Conservation (phyloP, 2,888 invertebrate genomes). For the Ophion slaviceki region DNA sequence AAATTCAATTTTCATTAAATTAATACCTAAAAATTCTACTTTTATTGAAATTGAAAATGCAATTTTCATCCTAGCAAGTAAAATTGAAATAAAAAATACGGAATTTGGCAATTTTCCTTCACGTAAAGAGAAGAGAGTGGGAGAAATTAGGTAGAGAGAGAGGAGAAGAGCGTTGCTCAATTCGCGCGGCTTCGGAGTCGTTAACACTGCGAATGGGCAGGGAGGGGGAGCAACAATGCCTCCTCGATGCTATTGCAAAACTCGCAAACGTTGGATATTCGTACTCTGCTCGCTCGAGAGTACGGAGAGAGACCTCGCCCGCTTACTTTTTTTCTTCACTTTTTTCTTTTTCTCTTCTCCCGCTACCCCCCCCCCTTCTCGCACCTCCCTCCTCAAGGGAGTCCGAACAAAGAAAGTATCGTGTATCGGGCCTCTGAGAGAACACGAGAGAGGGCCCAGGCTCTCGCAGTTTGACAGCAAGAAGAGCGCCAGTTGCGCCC, state of each 20-base stretch:
- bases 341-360: neutral
- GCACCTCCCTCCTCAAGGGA: neutral
- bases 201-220: too few relatives aligned
- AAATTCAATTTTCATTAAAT: too few relatives aligned
- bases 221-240: too few relatives aligned
- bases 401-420: constrained; percentile 8
- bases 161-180: too few relatives aligned
- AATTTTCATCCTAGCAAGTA: too few relatives aligned
- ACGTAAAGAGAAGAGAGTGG: too few relatives aligned
- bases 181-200: too few relatives aligned
- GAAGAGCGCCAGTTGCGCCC: neutral
- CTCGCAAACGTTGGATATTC: constrained; percentile 58
- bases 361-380: neutral
- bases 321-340: constrained; percentile 71
- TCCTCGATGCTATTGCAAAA: neutral
- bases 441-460: neutral
- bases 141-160: too few relatives aligned
- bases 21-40: neutral
- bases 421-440: neutral
- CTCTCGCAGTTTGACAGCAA: neutral
- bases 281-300: constrained; percentile 69
- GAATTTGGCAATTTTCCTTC: too few relatives aligned
- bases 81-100: too few relatives aligned
- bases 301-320: constrained; percentile 74
- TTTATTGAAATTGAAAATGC: neutral